Conservation (phyloP, 2,888 invertebrate genomes). For the Latrodectus elegans region DNA sequence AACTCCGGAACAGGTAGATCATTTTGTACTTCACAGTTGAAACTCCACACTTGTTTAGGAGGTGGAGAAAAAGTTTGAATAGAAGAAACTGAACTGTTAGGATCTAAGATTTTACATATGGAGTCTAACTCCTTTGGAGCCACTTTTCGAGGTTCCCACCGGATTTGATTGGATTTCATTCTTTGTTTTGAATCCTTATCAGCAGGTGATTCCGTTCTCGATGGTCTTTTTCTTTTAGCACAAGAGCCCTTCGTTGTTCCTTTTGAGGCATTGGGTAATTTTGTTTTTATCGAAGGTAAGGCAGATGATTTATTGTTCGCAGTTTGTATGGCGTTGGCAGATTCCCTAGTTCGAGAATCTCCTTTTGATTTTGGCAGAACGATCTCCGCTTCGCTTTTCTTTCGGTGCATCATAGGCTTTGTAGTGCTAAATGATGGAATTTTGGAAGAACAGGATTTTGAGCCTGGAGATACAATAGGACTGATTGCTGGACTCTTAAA, state of each 20-base stretch:
- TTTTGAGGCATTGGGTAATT: constrained; percentile 14
- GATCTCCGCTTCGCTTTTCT: constrained; percentile 52
- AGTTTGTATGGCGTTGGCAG: constrained; percentile 24
- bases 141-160: constrained; percentile 40
- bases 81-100: constrained; percentile 16
- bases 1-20: constrained; percentile 35
- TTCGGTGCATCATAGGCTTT: constrained; percentile 31
- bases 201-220: constrained; percentile 35
- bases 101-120: constrained; percentile 7
- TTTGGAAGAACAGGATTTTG: constrained; percentile 54
- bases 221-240: constrained; percentile 50
- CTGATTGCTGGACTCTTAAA: constrained; percentile 34
- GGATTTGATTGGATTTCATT: constrained; percentile 42
- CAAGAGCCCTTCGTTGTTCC: constrained; percentile 25
- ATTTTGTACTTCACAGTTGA: constrained; percentile 48
- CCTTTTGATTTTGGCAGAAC: background rate
- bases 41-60: constrained; percentile 58
- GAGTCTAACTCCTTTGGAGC: constrained; percentile 26
- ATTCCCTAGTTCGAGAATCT: constrained; percentile 25
- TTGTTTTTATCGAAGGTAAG: constrained; percentile 30
- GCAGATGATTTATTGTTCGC: constrained; percentile 43
- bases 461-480: constrained; percentile 32
- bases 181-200: constrained; percentile 59
- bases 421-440: constrained; percentile 53
- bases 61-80: constrained; percentile 38